Conservation (phyloP, 2,797 vertebrate species). For the Acrossocheilus wenchowensis region DNA sequence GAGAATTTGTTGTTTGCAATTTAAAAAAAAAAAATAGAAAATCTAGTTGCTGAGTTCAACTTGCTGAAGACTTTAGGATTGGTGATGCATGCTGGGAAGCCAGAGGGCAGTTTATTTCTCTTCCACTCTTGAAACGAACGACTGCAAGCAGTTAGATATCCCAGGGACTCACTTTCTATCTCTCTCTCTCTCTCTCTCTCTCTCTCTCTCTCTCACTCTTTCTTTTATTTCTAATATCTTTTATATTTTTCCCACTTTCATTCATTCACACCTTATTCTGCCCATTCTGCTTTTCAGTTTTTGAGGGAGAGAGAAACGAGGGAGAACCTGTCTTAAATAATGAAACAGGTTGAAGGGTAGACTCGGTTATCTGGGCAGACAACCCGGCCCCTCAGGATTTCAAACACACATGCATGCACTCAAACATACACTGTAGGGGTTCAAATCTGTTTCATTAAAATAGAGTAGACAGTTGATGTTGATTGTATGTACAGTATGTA, state of each 20-base stretch:
- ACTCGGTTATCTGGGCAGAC: constrained; percentile 52
- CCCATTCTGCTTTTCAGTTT: constrained; percentile 18
- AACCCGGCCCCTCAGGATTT: constrained; percentile 39
- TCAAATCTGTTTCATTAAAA: constrained; percentile 21
- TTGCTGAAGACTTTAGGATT: neutral
- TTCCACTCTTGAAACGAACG: constrained; percentile 42
- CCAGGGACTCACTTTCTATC: neutral
- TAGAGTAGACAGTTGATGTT: neutral
- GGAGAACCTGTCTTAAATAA: constrained; percentile 55
- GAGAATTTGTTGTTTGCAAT: neutral
- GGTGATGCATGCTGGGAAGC: constrained; percentile 27
- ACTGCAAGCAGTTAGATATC: constrained; percentile 21
- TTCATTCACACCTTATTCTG: constrained; percentile 33
- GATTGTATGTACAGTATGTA: neutral
- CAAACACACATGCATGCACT: constrained; percentile 38
- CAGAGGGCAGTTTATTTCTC: constrained; percentile 35
- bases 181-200: neutral
- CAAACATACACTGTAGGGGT: neutral
- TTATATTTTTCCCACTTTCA: constrained; percentile 2
- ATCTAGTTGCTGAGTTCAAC: neutral
- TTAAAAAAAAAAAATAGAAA: neutral
- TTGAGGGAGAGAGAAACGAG: neutral
- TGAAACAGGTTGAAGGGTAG: constrained; percentile 55
- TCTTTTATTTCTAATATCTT: constrained; percentile 10
- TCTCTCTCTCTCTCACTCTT: neutral